Evolutionary conservation across 2,888 invertebrate species (phyloP).

Genomic region (Cephus sareptanus): DNA sequence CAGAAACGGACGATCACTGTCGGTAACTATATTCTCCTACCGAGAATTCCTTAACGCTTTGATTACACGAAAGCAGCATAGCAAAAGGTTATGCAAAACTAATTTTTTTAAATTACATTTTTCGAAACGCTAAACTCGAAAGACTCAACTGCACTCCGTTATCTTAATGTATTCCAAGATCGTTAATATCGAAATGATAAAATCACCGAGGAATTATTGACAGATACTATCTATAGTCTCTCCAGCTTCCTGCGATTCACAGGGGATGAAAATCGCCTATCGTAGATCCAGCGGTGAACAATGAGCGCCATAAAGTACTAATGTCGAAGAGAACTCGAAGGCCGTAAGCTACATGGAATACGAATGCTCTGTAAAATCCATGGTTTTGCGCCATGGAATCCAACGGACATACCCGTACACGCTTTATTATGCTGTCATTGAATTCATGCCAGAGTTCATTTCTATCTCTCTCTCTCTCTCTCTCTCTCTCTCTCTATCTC

Average conservation of each 20-base stretch:
- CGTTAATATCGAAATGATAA: background rate
- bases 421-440: slow-evolving; percentile 20
- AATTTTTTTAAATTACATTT: background rate
- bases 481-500: slow-evolving; percentile 18
- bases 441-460: slow-evolving; percentile 1
- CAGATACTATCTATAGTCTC: background rate
- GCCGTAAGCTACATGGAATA: background rate
- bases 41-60: background rate
- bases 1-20: background rate
- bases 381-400: background rate
- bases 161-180: background rate
- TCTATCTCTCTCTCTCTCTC: slow-evolving; percentile 14
- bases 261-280: background rate
- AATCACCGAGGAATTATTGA: background rate
- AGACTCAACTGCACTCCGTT: background rate
- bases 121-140: background rate
- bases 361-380: background rate
- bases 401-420: slow-evolving; percentile 6
- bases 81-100: too few species aligned
- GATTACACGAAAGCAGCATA: background rate
- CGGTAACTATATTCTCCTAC: background rate
- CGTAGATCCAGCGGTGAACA: background rate
- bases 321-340: background rate
- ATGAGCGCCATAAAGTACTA: background rate
- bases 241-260: background rate